Conservation (phyloP, 2,888 invertebrate genomes). For the Philereme vetulata region DNA sequence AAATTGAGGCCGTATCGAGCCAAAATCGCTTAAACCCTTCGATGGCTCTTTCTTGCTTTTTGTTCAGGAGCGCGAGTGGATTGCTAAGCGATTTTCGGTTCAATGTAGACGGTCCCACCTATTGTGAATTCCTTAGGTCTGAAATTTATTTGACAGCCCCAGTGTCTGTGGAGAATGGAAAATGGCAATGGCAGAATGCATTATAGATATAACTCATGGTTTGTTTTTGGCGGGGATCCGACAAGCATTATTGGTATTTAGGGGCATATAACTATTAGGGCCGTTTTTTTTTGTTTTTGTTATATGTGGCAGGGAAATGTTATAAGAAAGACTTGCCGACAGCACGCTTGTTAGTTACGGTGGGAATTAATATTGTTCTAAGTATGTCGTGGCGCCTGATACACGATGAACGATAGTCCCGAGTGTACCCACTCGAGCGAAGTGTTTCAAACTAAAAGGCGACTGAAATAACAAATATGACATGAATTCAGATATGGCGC, state of each 20-base stretch:
- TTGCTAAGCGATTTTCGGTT: conserved; percentile 70
- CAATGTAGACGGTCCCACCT: conserved; percentile 70
- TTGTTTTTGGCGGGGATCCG: conserved; percentile 83
- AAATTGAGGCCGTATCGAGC: conserved; percentile 58
- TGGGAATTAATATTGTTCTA: conserved; percentile 73
- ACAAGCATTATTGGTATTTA: conserved; percentile 83
- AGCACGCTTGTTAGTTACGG: conserved; percentile 66
- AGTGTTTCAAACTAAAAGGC: conserved; percentile 23
- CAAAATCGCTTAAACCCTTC: conserved; percentile 62
- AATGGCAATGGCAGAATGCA: conserved; percentile 81
- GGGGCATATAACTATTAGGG: conserved; percentile 76
- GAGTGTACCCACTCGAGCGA: conserved; percentile 18
- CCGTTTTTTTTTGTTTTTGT: conserved; percentile 65
- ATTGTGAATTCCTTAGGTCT: conserved; percentile 80
- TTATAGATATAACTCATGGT: conserved; percentile 82
- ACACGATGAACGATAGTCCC: conserved; percentile 14
- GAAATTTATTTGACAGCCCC: conserved; percentile 83
- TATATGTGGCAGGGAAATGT: conserved; percentile 66
- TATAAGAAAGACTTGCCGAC: conserved; percentile 67
- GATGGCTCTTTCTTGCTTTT: conserved; percentile 51
- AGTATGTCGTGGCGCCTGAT: conserved; percentile 17
- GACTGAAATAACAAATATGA: conserved; percentile 18
- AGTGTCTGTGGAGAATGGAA: conserved; percentile 83
- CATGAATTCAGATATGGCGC: conserved; percentile 13
- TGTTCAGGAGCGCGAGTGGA: conserved; percentile 52